Base-by-base conservation (phyloP, 2,888 invertebrate genomes). In the Amblyjoppa proteus region DNA sequence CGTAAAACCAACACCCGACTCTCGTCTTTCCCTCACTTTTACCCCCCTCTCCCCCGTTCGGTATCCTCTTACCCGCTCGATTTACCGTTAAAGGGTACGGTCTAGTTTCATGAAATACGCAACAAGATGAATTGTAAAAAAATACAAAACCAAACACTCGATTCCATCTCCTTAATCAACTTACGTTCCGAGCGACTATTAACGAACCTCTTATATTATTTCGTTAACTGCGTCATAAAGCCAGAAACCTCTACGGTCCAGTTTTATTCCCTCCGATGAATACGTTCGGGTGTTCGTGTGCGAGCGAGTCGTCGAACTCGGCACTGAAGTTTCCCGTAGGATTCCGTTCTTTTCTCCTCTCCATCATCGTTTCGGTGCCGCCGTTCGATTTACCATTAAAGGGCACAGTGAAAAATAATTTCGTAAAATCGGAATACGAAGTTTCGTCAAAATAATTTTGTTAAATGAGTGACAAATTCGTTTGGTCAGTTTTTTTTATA, bases 1-100 rank as follows among this genome's bases (percentile, higher is more conserved):
- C 71, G 66, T 61, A 76, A 56, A 76, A 56, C 76, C 76, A 83
- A 68, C 68, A 38, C 81, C 45, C 41, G n/a, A 56, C n/a, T 41
- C 51, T 56, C 41, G 13, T 7, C 6, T 5, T 13, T 56, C 38
- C 31, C 34, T 70, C 64, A 20, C 61, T 56, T 64, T 79, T 28
- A 25, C 34, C 51, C 34, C 20, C 20, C 20, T n/a, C n/a, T n/a
- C 20, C 20, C 20, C 16, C 77, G 0, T 51, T 28, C 49, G 25
- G 45, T 64, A 34, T 64, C 31, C 16, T 64, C 61, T 16, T 6
- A 64, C 61, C 34, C 61, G 28, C 34, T 31, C 16, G 31, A 34
- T 64, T 64, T n/a, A n/a, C 34, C 28, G 16, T 53, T 38, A 69
- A 64, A 34, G 31, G 31, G 16, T 31, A n/a, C 31, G 6, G 9